Conservation (phyloP, 2,797 vertebrate species). For the Rhinoraja longicauda region DNA sequence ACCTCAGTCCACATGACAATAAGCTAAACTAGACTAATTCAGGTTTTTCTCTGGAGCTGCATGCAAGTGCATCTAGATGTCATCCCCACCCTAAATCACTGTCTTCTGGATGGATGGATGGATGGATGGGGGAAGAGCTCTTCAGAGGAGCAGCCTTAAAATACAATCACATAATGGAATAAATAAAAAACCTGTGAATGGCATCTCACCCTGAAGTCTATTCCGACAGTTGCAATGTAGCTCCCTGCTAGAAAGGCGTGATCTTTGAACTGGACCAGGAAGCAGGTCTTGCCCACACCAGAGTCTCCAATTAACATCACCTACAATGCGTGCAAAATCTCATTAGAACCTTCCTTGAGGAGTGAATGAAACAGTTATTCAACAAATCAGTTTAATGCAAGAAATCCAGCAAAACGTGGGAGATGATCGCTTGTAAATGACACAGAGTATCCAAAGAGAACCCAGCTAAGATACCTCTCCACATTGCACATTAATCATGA, state of each 20-base stretch:
- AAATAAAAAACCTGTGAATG: not conserved
- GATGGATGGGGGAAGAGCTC: not conserved
- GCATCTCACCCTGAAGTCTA: constrained; percentile 97
- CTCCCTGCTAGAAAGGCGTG: constrained; percentile 90
- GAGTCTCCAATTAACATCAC: constrained; percentile 99
- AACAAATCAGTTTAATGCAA: not conserved
- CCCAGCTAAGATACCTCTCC: too few relatives aligned
- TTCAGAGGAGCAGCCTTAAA: not conserved
- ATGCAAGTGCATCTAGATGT: not conserved
- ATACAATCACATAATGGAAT: not conserved
- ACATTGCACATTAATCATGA: not conserved
- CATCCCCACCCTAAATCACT: not conserved
- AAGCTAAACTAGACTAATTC: too few relatives aligned
- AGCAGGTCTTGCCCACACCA: constrained; percentile 93
- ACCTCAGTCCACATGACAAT: too few relatives aligned
- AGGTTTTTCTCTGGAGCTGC: not conserved
- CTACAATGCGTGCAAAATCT: constrained; percentile 57
- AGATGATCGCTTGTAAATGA: not conserved
- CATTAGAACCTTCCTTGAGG: constrained; percentile 6
- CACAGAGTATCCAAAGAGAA: not conserved
- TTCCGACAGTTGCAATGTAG: constrained; percentile 97
- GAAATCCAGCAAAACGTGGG: constrained; percentile 22
- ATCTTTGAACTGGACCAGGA: constrained; percentile 94
- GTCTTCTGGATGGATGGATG: not conserved
- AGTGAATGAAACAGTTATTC: constrained; percentile 9